Evolutionary conservation across 2,113 vertebrate genomes (phyloP).

Genomic region (Alaudala cheleensis): DNA sequence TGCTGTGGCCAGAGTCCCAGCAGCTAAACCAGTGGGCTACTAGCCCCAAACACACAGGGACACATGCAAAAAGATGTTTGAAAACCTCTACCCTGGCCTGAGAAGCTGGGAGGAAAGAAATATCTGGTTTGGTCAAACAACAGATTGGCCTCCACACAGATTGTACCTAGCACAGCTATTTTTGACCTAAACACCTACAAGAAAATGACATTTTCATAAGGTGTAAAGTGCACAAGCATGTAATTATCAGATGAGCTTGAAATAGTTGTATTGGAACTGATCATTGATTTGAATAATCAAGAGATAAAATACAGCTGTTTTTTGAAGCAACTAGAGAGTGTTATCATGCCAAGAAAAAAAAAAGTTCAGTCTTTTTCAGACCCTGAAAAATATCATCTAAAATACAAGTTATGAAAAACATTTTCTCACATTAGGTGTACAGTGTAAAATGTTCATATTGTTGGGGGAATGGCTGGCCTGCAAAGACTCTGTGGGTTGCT

Average conservation of each 20-base stretch:
- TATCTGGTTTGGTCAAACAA: fast-evolving
- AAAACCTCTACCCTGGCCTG: not conserved
- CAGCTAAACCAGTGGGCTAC: not conserved
- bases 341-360: not conserved
- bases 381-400: not conserved
- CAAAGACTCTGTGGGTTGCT: not conserved
- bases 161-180: not conserved
- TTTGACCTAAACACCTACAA: not conserved
- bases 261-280: not conserved
- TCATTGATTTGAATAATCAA: not conserved
- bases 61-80: not conserved
- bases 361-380: not conserved
- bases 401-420: not conserved
- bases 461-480: not conserved
- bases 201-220: not conserved
- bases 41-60: not conserved
- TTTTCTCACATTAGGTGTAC: not conserved
- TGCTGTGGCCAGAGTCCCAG: not conserved
- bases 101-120: not conserved
- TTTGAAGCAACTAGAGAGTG: not conserved
- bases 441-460: not conserved
- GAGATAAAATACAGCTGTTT: not conserved
- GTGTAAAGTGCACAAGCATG: not conserved
- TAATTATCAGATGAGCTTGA: not conserved
- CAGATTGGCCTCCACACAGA: not conserved